Conservation (phyloP, 2,888 invertebrate genomes). For the Epinotia nisella region DNA sequence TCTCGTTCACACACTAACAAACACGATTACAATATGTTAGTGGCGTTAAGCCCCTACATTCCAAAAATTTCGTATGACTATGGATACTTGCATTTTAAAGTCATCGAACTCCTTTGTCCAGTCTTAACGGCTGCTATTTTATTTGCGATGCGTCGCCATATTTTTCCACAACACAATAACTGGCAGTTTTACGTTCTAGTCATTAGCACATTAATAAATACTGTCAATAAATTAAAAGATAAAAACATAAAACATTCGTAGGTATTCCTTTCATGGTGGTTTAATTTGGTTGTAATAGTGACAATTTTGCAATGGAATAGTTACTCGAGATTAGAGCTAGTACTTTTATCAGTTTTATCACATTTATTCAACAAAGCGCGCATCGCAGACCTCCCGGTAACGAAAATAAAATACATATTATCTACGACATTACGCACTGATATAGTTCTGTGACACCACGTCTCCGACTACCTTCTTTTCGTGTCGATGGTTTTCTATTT, state of each 20-base stretch:
- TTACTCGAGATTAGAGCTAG: background rate
- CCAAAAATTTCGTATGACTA: conserved; percentile 45
- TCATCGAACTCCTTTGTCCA: conserved; percentile 81
- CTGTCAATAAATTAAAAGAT: conserved; percentile 22
- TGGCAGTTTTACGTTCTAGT: conserved; percentile 31
- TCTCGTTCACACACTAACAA: background rate
- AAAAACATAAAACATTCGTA: background rate
- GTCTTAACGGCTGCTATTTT: conserved; percentile 71
- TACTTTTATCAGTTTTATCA: background rate
- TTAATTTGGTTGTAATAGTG: background rate
- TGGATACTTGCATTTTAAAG: conserved; percentile 61
- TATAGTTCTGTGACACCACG: no score
- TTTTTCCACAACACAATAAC: conserved; percentile 38
- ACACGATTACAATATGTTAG: background rate
- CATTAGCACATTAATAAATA: conserved; percentile 33
- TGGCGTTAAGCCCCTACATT: background rate
- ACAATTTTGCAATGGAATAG: background rate
- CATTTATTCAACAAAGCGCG: background rate
- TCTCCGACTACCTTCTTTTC: no score
- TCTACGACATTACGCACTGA: no score
- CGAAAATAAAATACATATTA: conserved; percentile 11
- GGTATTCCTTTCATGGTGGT: background rate
- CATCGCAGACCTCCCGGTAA: conserved; percentile 11
- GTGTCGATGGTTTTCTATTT: no score
- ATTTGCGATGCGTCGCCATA: conserved; percentile 56